These are phyloP conservation scores for Drosophila antonietae DNA, from an alignment of 2,888 invertebrate species.

Conservation along the genomic window DNA sequence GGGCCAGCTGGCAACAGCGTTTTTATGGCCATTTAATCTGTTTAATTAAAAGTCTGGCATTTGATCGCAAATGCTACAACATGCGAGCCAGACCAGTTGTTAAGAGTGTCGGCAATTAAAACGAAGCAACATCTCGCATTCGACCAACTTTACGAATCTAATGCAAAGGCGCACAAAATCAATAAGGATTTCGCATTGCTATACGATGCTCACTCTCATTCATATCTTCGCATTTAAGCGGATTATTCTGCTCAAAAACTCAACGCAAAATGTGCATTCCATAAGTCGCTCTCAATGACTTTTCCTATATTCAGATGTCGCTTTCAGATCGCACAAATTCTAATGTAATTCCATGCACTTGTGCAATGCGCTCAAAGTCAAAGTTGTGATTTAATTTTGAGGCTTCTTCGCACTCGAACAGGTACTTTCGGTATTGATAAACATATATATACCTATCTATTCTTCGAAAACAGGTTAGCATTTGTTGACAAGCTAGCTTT, in stretches of 20 bases:
- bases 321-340: not conserved
- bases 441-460: not conserved
- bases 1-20: slow-evolving; percentile 7
- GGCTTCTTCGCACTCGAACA: not conserved
- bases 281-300: slow-evolving; percentile 1
- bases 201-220: not conserved
- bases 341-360: not conserved
- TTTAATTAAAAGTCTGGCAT: slow-evolving; percentile 68
- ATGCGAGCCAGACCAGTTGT: slow-evolving; percentile 22
- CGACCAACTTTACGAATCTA: slow-evolving; percentile 1
- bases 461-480: not conserved
- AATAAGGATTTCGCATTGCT: slow-evolving; percentile 27
- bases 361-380: not conserved
- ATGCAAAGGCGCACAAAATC: slow-evolving; percentile 27
- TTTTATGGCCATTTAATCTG: slow-evolving; percentile 66
- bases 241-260: slow-evolving; percentile 10
- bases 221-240: slow-evolving; percentile 3
- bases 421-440: not conserved
- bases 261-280: not conserved
- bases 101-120: slow-evolving; percentile 29
- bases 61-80: slow-evolving; percentile 56
- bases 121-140: not conserved
- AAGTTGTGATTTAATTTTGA: not conserved
- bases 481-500: not conserved
- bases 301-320: not conserved